Conservation (phyloP, 2,113 vertebrate genomes). For the Gnathonemus echidnorhynchus region DNA sequence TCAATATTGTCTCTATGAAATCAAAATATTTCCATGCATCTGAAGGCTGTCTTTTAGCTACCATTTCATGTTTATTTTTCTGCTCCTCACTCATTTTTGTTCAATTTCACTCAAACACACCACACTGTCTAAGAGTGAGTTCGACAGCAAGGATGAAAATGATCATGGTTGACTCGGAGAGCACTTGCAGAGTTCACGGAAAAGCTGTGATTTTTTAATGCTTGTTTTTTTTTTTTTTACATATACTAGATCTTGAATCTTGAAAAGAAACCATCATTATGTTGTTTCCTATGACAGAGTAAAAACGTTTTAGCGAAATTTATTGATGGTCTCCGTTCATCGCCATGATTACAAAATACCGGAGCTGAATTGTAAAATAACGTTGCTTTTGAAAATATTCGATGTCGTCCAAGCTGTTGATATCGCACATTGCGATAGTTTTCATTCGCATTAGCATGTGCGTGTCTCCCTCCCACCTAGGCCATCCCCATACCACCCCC, state of each 20-base stretch:
- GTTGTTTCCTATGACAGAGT: background rate
- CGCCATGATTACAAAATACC: background rate
- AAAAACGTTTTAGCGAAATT: background rate
- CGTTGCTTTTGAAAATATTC: background rate
- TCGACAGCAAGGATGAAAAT: background rate
- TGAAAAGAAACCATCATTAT: background rate
- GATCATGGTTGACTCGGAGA: background rate
- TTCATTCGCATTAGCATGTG: background rate
- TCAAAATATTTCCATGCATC: background rate
- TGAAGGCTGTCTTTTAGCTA: background rate
- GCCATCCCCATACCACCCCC: background rate
- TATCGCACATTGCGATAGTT: background rate
- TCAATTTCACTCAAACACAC: background rate
- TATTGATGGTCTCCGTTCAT: background rate
- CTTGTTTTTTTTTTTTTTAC: background rate
- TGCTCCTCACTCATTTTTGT: background rate
- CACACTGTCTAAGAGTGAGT: background rate
- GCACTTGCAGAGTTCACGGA: background rate
- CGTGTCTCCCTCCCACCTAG: background rate
- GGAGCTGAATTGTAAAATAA: background rate
- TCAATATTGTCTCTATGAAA: background rate
- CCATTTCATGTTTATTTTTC: background rate
- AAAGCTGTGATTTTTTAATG: background rate
- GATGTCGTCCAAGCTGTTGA: background rate
- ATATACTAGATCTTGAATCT: background rate